These are phyloP conservation scores for Hydrozoanthus tunicans DNA, from an alignment of 64 coral and sea anemone genomes.

Conservation along the genomic window DNA sequence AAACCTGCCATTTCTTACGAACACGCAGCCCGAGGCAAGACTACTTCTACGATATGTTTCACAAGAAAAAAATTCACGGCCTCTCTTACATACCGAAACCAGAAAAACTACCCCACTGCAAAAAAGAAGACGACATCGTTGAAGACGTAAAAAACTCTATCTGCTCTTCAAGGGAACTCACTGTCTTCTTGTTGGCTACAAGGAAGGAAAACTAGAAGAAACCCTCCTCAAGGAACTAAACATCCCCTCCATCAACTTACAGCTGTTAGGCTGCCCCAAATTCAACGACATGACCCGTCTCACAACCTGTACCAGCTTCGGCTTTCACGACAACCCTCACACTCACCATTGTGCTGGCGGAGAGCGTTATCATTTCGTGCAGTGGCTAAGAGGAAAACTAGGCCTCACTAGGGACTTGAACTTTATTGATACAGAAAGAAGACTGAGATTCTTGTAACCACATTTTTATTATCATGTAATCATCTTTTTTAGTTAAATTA, in stretches of 20 bases:
- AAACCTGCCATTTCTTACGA: no score
- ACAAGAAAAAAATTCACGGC: no score
- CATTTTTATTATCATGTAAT: no score
- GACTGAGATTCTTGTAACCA: no score
- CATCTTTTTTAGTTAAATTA: no score
- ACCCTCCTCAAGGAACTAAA: not conserved
- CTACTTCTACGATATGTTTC: no score
- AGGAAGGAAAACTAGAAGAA: not conserved
- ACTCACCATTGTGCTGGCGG: not conserved
- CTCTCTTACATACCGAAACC: no score
- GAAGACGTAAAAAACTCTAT: no score
- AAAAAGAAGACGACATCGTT: no score
- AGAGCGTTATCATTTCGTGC: conserved; percentile 1
- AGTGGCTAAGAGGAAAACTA: not conserved
- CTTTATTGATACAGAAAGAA: not conserved
- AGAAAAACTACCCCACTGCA: no score
- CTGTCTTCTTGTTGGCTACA: not conserved
- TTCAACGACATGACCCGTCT: conserved; percentile 23
- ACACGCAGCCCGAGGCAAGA: no score
- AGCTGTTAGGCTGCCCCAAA: conserved; percentile 5
- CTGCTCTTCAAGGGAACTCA: no score
- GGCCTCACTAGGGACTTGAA: not conserved
- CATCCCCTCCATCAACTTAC: conserved; percentile 10
- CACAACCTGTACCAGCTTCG: conserved; percentile 7
- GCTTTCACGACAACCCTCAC: conserved; percentile 2